A percentile compares a stretch with the other conserved stretches of the same genome.
Conservation (phyloP, 2,888 invertebrate species). For the Griposia aprilina region DNA sequence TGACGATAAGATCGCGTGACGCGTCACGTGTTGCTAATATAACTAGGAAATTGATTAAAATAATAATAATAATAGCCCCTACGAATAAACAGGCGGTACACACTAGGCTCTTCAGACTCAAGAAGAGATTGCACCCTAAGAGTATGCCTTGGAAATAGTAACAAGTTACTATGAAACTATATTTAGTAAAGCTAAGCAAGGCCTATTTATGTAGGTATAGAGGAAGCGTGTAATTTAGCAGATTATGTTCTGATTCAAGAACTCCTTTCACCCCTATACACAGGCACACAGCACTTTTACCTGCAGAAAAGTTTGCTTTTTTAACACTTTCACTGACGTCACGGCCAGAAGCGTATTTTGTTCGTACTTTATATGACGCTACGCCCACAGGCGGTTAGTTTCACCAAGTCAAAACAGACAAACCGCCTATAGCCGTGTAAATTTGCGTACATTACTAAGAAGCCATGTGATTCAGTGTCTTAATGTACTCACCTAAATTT, state of each 20-base stretch:
- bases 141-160: neutral
- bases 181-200: neutral
- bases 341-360: too few species aligned
- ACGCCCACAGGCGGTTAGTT: too few species aligned
- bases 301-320: neutral
- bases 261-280: neutral
- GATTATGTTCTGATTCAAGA: neutral
- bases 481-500: too few species aligned
- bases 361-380: too few species aligned
- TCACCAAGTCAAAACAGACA: too few species aligned
- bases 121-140: neutral
- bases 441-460: too few species aligned
- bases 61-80: neutral
- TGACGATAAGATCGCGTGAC: neutral
- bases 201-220: neutral
- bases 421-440: too few species aligned
- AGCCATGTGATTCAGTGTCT: too few species aligned
- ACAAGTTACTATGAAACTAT: neutral
- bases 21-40: slow-evolving; percentile 6
- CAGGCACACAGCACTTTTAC: neutral
- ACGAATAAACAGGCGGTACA: neutral
- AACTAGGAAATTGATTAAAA: neutral
- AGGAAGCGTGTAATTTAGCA: neutral
- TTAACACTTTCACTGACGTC: too few species aligned
- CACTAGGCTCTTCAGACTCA: neutral